Percentiles rank a stretch among this genome's conserved stretches.
Evolutionary conservation across 2,797 vertebrate genomes (phyloP).

Genomic region (Eidolon dupreanum): DNA sequence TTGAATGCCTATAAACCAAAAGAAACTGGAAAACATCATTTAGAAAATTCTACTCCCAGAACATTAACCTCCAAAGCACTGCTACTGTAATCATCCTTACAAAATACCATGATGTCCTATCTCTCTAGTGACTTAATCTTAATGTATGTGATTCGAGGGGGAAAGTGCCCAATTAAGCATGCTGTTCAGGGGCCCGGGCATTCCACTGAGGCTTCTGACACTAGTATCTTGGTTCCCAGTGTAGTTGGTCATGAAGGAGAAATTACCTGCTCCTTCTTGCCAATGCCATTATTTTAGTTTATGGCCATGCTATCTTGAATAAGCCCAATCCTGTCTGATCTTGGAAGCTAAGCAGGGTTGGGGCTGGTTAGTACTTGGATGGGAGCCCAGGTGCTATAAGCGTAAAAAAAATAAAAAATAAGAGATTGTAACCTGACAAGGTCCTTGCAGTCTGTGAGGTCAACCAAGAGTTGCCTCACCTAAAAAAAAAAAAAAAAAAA

Average conservation of each 20-base stretch:
- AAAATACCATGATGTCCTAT: background rate
- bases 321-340: too few species aligned
- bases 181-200: too few species aligned
- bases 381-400: too few species aligned
- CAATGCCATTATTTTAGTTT: background rate
- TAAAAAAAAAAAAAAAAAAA: too few species aligned
- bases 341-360: too few species aligned
- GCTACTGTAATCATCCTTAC: background rate
- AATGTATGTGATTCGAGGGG: background rate
- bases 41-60: background rate
- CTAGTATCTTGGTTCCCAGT: background rate
- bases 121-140: background rate
- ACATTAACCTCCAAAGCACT: background rate
- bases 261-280: background rate
- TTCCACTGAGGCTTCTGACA: background rate
- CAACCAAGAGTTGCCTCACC: too few species aligned
- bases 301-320: too few species aligned
- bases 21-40: background rate
- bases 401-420: too few species aligned
- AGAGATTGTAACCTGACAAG: too few species aligned
- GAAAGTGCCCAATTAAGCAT: background rate
- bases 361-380: too few species aligned
- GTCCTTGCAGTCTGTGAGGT: too few species aligned
- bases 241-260: background rate
- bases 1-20: background rate